A percentile compares a stretch with the other conserved stretches of the same genome.
These are phyloP conservation scores for Cancer borealis DNA, from an alignment of 2,888 invertebrate genomes.

Conservation along the genomic window DNA sequence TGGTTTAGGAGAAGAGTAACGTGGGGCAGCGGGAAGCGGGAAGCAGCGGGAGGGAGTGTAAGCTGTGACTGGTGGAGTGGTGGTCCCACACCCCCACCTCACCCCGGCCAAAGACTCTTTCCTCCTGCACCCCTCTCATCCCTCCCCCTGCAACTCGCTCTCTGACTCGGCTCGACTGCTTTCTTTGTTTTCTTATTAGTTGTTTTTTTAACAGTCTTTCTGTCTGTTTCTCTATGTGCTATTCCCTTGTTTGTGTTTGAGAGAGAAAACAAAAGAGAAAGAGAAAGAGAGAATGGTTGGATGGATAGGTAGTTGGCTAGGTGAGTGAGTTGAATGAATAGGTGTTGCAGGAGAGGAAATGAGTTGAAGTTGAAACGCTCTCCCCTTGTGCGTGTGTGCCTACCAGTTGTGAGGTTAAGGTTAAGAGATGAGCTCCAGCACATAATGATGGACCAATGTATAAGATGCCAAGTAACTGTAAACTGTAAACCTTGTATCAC, in stretches of 20 bases:
- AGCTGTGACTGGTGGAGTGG: neutral
- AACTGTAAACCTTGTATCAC: neutral
- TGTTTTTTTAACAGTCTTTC: neutral
- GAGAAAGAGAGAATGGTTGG: neutral
- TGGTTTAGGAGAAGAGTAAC: slow-evolving; percentile 28
- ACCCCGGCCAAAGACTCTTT: slow-evolving; percentile 8
- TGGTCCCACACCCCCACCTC: neutral
- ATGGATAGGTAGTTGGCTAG: neutral
- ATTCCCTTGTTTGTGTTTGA: neutral
- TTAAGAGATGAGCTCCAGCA: neutral
- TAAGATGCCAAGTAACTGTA: neutral
- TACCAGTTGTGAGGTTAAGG: neutral
- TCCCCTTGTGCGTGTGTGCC: neutral
- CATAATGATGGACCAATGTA: neutral
- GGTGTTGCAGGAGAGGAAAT: neutral
- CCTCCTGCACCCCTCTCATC: neutral
- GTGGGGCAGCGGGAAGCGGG: neutral
- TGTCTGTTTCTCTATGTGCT: neutral
- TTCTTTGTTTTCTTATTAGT: neutral
- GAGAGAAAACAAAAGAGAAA: slow-evolving; percentile 44
- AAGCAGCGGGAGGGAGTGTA: neutral
- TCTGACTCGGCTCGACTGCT: neutral
- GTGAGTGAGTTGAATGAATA: neutral
- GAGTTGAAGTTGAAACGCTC: neutral
- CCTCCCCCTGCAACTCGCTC: neutral